Base-by-base conservation (phyloP, 2,797 vertebrate species). In the Schizothorax lantsangensis region DNA sequence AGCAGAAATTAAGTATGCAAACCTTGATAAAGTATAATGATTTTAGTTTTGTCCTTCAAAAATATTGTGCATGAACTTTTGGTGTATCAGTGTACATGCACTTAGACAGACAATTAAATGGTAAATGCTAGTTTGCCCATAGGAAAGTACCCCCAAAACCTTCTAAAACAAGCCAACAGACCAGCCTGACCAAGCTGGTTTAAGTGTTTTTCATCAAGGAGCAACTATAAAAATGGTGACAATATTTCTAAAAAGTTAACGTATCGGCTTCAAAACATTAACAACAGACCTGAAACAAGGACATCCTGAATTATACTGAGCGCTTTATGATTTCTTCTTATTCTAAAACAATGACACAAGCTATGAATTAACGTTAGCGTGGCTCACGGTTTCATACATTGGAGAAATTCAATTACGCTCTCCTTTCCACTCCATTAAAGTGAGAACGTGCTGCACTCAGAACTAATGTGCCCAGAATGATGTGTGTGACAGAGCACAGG, bases 381-480 rank as follows among this genome's bases (percentile, higher is more conserved):
- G 84, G 89, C 89, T 92, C 83, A 79, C 89, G 86, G 92, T 90
- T 93, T 92, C 91, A 91, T 94, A 93, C 84, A 88, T 92, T 91
- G 88, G 88, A 91, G 91, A 89, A 91, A 94, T 94, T 92, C 94
- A 94, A 96, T 95, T 92, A 94, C 59, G 45, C 93, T 91, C 90
- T 88, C 91, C 94, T 95, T 95, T 94, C 93, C 91, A 94, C 92
- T 90, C 94, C 93, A 94, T 95, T 95, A 95, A 94, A 93, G 92
- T 91, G 93, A 93, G 93, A 91, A 88, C 92, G 92, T 88, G 92
- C 89, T 81, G 92, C 90, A 89, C 92, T 92, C 89, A 88, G 93
- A 94, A 94, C 92, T 91, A 95, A 92, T 91, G 93, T 91, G 92
- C 93, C 90, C 90, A 88, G 86, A 90, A 75, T 91, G 92, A 93